Evolutionary conservation across 2,888 invertebrate genomes (phyloP).

Genomic region (Drosophila diplacantha): DNA sequence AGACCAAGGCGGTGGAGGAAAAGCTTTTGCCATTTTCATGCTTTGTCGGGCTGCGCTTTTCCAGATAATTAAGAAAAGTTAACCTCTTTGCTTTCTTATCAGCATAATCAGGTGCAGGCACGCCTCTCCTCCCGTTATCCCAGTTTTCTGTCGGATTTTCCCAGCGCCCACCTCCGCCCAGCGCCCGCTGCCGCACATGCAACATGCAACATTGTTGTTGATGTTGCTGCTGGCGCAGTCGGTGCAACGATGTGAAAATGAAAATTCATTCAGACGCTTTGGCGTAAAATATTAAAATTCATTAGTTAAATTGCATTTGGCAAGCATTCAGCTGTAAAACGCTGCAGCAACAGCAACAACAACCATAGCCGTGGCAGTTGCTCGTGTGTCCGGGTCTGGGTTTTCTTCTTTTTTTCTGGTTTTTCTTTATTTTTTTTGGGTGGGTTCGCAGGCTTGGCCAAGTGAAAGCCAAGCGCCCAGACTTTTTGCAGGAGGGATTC

Average conservation of each 20-base stretch:
- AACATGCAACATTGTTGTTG: constrained; percentile 55
- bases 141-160: background rate
- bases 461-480: constrained; percentile 38
- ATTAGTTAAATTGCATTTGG: constrained; percentile 73
- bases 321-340: constrained; percentile 69
- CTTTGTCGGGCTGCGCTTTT: constrained; percentile 46
- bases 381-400: constrained; percentile 35
- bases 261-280: constrained; percentile 71
- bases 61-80: constrained; percentile 69
- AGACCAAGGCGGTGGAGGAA: constrained; percentile 10
- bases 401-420: background rate
- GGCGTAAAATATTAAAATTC: constrained; percentile 74
- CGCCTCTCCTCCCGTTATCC: constrained; percentile 15
- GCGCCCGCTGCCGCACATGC: constrained; percentile 2
- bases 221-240: constrained; percentile 34
- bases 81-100: constrained; percentile 66
- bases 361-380: constrained; percentile 15
- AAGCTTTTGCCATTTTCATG: constrained; percentile 23
- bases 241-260: constrained; percentile 73
- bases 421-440: constrained; percentile 25
- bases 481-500: constrained; percentile 22
- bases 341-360: constrained; percentile 45
- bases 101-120: constrained; percentile 58
- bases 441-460: constrained; percentile 37
- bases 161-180: background rate